Evolutionary conservation across 1,140 invertebrate species (phyloP).

Genomic region (Mycetomoellerius zeteki): DNA sequence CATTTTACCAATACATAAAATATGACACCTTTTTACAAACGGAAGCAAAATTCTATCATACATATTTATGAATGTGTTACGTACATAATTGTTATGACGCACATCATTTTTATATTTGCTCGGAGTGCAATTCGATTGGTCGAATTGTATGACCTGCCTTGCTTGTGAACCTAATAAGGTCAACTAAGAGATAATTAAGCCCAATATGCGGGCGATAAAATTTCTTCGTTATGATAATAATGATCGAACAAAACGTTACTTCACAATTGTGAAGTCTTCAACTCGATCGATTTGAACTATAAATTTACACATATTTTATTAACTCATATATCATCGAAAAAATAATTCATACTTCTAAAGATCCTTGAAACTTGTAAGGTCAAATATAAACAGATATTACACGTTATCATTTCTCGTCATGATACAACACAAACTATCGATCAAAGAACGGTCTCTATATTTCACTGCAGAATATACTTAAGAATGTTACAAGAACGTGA

Average conservation of each 20-base stretch:
- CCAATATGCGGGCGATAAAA: conserved; percentile 35
- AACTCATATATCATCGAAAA: neutral
- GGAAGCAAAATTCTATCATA: neutral
- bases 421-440: conserved; percentile 29
- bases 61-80: neutral
- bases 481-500: neutral
- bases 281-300: neutral
- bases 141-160: conserved; percentile 29
- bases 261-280: neutral
- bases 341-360: neutral
- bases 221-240: conserved; percentile 11
- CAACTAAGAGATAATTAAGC: conserved; percentile 65
- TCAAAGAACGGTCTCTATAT: neutral
- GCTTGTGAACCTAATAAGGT: conserved; percentile 51
- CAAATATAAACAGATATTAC: neutral
- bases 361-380: neutral
- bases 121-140: conserved; percentile 55
- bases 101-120: conserved; percentile 26
- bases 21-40: neutral
- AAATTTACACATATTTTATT: conserved; percentile 24
- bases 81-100: neutral
- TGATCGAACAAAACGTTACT: neutral
- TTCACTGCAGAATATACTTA: neutral
- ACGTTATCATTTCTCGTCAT: conserved; percentile 7
- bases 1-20: too few species aligned